Evolutionary conservation across 2,113 vertebrate species (phyloP), one percentile per base, ranked within the genome.

Genomic region (Xenopus borealis): DNA sequence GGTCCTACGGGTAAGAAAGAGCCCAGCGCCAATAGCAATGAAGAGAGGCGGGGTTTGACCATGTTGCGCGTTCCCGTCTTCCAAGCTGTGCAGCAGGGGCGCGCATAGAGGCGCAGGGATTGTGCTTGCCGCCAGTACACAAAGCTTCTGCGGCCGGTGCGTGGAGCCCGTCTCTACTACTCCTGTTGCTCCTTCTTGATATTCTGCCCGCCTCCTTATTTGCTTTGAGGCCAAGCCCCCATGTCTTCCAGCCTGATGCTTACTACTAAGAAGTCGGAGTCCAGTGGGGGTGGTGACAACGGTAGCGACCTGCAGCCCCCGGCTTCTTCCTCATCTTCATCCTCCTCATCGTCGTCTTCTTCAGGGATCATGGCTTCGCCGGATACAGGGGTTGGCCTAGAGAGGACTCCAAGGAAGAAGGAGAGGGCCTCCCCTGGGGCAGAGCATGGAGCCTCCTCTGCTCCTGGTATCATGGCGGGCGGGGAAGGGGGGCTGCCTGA

Each of bases 361-460:
- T 71, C 58, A 1, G 89, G 78, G 74, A 89, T 75, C 13, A 75
- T 66, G 62, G 93, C 74, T 70, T 77, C 82, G 1, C 88, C 81
- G 19, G 85, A 83, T 71, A 84, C 86, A 50, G 76, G 80, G 5
- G 78, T 82, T 1, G 83, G 84, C 52, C 69, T 83, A 58, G 94
- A 95, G 65, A 87, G 88, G 19, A 83, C 88, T 20, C 85, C 90
- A 4, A 93, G 94, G 78, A 96, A 95, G 84, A 95, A 95, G 71
- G 94, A 94, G 69, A 89, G 94, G 72, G 92, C 93, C 3, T 95
- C 95, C 17, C 96, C 96, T 0, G 95, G 94, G 72, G 92, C 92
- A 30, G 83, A 91, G 11, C 89, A 91, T 7, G 87, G 92, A 0
- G 78, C 89, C 4, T 80, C 89, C 7, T 91, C 94, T 55, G 14